These are phyloP conservation scores for Chelon auratus DNA, from an alignment of 2,797 vertebrate species.

Conservation along the genomic window DNA sequence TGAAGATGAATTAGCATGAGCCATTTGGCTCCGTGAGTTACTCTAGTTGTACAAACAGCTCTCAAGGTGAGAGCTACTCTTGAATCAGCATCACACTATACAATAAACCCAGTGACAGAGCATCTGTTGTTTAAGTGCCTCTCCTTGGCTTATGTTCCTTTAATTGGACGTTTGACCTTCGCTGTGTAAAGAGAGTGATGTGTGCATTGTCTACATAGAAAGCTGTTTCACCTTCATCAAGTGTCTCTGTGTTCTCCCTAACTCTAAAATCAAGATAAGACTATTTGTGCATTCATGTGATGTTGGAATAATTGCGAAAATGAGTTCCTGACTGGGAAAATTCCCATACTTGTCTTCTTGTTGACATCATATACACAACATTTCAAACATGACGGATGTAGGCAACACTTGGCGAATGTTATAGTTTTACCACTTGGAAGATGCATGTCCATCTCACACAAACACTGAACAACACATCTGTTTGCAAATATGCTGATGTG, in stretches of 20 bases:
- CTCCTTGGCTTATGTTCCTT: not conserved
- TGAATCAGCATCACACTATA: constrained; percentile 14
- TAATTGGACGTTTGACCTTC: constrained; percentile 20
- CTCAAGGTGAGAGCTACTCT: constrained; percentile 49
- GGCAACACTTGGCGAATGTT: too few relatives aligned
- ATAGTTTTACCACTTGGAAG: too few relatives aligned
- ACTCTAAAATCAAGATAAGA: too few relatives aligned
- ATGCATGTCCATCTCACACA: too few relatives aligned
- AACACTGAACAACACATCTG: too few relatives aligned
- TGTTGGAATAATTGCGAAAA: too few relatives aligned
- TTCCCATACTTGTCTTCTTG: too few relatives aligned
- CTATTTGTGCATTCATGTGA: too few relatives aligned
- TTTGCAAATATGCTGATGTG: too few relatives aligned
- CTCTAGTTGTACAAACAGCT: constrained; percentile 27
- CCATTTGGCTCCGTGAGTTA: constrained; percentile 24
- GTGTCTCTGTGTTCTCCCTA: not conserved
- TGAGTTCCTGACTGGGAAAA: too few relatives aligned
- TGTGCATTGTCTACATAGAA: not conserved
- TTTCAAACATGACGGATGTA: too few relatives aligned
- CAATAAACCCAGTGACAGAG: constrained; percentile 20
- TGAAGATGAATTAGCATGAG: constrained; percentile 22
- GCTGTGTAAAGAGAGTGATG: not conserved
- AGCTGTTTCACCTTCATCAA: not conserved
- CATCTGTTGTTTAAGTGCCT: constrained; percentile 5
- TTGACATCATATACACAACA: too few relatives aligned